A percentile compares a stretch with the other conserved stretches of the same genome.
phyloP scores from a whole-genome alignment of 2,113 vertebrate genomes.

The mouse (Mus musculus) region DNA sequence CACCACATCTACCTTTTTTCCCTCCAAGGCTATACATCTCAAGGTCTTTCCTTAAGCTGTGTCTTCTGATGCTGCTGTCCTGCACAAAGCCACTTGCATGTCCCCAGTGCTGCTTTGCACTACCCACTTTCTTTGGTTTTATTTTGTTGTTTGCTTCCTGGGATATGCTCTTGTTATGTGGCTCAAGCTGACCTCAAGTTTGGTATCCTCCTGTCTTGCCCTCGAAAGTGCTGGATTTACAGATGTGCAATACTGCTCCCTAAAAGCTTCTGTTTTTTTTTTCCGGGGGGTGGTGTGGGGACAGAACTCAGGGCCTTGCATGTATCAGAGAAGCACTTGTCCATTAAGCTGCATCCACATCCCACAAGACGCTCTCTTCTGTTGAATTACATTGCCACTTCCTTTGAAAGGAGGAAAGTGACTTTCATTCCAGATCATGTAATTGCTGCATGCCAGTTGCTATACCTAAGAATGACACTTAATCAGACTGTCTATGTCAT shows the following conservation, averaged over 20 bases:
- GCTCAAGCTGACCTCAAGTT: neutral
- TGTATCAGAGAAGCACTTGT: neutral
- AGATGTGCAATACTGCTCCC: neutral
- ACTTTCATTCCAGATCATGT: neutral
- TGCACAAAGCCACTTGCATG: neutral
- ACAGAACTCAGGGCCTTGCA: neutral
- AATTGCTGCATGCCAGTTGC: rapidly evolving
- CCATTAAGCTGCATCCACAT: neutral
- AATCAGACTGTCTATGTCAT: neutral
- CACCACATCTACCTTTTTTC: no score
- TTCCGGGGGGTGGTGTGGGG: neutral
- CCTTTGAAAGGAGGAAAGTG: neutral
- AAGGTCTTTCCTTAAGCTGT: neutral
- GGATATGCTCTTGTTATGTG: neutral
- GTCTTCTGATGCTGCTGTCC: neutral
- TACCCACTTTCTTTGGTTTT: neutral
- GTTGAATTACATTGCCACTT: neutral
- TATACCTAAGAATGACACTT: neutral
- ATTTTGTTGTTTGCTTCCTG: neutral
- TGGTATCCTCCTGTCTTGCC: neutral
- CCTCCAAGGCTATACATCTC: rapidly evolving
- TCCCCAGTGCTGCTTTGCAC: neutral
- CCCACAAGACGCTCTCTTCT: neutral
- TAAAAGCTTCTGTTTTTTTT: neutral
- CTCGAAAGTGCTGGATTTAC: neutral